These are phyloP conservation scores for Epizoanthus ramosus DNA, from an alignment of 92 coral and sea anemone species.

Conservation along the genomic window DNA sequence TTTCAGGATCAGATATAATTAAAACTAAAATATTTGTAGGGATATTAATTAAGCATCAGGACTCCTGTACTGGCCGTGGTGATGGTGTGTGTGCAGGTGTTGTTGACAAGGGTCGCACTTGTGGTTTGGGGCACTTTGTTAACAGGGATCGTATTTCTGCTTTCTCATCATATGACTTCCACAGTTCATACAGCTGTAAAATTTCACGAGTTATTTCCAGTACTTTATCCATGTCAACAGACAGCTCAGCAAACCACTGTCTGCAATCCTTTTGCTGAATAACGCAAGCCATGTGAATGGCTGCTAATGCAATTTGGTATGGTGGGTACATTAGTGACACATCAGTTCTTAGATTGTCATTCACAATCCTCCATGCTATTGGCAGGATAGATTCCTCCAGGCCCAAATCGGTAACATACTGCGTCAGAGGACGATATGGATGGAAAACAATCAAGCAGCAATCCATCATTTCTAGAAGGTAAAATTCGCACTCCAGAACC, in stretches of 20 bases:
- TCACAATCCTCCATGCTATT: constrained; percentile 96
- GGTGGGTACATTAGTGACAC: constrained; percentile 91
- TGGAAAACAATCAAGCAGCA: constrained; percentile 95
- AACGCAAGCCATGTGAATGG: constrained; percentile 98
- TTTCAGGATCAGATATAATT: too few species aligned
- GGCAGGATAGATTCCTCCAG: constrained; percentile 91
- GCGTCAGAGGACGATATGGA: constrained; percentile 94
- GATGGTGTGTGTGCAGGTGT: constrained; percentile 92
- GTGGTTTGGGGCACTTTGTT: constrained; percentile 90
- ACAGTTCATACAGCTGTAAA: constrained; percentile 89
- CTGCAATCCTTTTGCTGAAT: constrained; percentile 93
- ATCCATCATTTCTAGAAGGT: constrained; percentile 95
- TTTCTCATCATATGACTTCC: constrained; percentile 93
- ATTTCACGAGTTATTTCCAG: constrained; percentile 94
- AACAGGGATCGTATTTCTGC: constrained; percentile 76
- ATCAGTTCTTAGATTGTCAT: constrained; percentile 96
- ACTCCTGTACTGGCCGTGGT: constrained; percentile 52
- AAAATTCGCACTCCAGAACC: constrained; percentile 99
- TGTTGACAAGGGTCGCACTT: constrained; percentile 93
- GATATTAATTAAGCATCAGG: neutral
- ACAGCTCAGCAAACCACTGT: constrained; percentile 95
- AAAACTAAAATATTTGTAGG: neutral
- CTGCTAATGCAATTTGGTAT: constrained; percentile 92
- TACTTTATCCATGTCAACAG: constrained; percentile 97
- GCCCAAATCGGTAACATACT: constrained; percentile 92